Evolutionary conservation across 2,113 vertebrate species (phyloP), one percentile per base, ranked within the genome.

Genomic region (Halichoerus grypus): DNA sequence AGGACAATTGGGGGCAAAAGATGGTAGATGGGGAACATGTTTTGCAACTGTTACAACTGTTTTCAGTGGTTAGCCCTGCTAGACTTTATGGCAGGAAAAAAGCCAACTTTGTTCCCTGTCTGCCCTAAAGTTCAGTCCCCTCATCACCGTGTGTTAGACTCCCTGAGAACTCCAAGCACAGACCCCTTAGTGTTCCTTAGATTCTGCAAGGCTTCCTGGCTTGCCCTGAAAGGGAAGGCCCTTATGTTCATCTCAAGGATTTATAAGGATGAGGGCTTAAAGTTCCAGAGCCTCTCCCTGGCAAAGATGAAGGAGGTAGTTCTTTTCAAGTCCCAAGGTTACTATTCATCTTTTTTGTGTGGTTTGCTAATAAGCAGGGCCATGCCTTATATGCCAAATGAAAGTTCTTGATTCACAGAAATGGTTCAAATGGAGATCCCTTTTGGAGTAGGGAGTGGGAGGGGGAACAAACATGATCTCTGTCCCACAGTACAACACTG

Each of bases 241-340:
- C 57, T 67, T 21, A 42, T 69, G 49, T 9, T 79, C 26, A 28
- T 72, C 79, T 93, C 65, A 83, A 28, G 39, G 24, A 46, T 65
- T 94, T 92, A 36, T 88, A 76, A 53, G 15, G 53, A 77, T 79
- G 79, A 63, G 53, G n/a, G 11, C 49, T 95, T 91, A 83, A 86
- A 26, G 21, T 63, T 53, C n/a, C 65, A 93, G 33, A 96, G 72
- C 59, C 46, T 85, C 55, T 93, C 36, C 39, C 21, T 72, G 46
- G 83, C 24, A 88, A 96, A 97, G 72, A 89, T 80, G 69, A 79
- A 71, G 49, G n/a, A 92, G 26, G 39, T 5, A 67, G 53, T 51
- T 96, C 57, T 95, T 96, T 87, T 61, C 28, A 88, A 84, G 67
- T 31, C 26, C 31, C 26, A 53, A 80, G 21, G 46, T 22, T 53